phyloP scores from a whole-genome alignment of 2,888 invertebrate genomes.

The Cataglyphis livida region DNA sequence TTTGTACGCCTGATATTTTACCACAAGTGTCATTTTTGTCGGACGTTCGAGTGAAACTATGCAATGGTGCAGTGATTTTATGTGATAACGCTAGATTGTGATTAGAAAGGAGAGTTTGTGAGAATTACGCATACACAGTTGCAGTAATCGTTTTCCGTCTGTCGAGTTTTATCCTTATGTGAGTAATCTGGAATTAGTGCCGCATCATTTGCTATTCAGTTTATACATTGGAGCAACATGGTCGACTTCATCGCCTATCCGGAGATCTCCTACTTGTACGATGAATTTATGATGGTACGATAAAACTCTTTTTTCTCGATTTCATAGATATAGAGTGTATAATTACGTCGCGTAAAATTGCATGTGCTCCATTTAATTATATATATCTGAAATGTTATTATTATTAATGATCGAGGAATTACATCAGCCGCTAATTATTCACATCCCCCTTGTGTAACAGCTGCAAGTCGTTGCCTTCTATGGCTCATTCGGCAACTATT shows the following conservation, averaged over 20 bases:
- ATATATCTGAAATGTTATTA: slow-evolving; percentile 58
- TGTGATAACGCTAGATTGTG: slow-evolving; percentile 13
- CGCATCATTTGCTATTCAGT: slow-evolving; percentile 46
- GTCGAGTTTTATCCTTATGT: slow-evolving; percentile 62
- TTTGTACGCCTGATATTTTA: background rate
- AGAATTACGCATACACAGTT: slow-evolving; percentile 12
- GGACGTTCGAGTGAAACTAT: slow-evolving; percentile 3
- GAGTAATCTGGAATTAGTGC: slow-evolving; percentile 57
- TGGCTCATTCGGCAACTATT: slow-evolving; percentile 74
- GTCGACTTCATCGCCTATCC: slow-evolving; percentile 83
- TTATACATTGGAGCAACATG: slow-evolving; percentile 74
- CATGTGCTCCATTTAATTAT: slow-evolving; percentile 57
- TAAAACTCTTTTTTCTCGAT: slow-evolving; percentile 13
- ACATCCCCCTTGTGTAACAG: slow-evolving; percentile 69
- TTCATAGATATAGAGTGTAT: background rate
- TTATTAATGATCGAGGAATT: slow-evolving; percentile 72
- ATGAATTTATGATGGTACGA: slow-evolving; percentile 81
- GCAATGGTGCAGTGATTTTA: slow-evolving; percentile 15
- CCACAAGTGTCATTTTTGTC: background rate
- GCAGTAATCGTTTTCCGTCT: slow-evolving; percentile 20
- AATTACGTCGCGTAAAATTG: slow-evolving; percentile 22
- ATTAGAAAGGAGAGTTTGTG: slow-evolving; percentile 16
- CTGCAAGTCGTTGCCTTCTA: slow-evolving; percentile 74
- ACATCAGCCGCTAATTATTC: slow-evolving; percentile 73
- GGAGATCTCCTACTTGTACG: slow-evolving; percentile 83